phyloP scores from a whole-genome alignment of 1,140 invertebrate species.

The Caenorhabditis tropicalis region DNA sequence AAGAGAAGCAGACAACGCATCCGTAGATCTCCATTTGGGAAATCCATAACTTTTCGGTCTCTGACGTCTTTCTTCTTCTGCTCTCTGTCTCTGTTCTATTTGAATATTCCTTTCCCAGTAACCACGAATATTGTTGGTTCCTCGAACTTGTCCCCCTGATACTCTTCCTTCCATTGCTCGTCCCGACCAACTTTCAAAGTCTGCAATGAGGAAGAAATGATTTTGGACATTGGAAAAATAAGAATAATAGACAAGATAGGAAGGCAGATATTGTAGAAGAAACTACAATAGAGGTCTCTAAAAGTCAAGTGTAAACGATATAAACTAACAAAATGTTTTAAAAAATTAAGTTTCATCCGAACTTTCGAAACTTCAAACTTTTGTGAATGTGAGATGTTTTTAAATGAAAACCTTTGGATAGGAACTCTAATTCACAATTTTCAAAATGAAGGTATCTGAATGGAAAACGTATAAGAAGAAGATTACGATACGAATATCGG shows the following conservation, averaged over 20 bases:
- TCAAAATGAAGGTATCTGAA: no score
- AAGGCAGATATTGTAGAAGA: not conserved
- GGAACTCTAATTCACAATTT: no score
- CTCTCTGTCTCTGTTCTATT: conserved; percentile 1
- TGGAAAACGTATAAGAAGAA: no score
- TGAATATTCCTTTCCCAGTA: conserved; percentile 26
- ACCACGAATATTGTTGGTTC: conserved; percentile 33
- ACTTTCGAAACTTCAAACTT: no score
- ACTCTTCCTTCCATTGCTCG: conserved; percentile 25
- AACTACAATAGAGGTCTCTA: not conserved
- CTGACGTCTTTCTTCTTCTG: conserved; percentile 14
- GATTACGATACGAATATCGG: not conserved
- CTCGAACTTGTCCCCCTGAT: not conserved
- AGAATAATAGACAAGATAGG: no score
- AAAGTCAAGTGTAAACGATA: not conserved
- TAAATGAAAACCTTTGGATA: no score
- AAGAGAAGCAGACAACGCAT: conserved; percentile 52
- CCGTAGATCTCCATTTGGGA: conserved; percentile 53
- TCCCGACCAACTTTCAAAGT: conserved; percentile 33
- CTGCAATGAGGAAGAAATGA: not conserved
- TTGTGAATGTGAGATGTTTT: no score
- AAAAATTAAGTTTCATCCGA: no score
- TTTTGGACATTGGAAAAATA: no score
- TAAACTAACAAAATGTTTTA: no score
- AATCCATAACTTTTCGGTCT: conserved; percentile 52